Conservation (phyloP, 2,888 invertebrate genomes). For the Thecocarcelia acutangulata region DNA sequence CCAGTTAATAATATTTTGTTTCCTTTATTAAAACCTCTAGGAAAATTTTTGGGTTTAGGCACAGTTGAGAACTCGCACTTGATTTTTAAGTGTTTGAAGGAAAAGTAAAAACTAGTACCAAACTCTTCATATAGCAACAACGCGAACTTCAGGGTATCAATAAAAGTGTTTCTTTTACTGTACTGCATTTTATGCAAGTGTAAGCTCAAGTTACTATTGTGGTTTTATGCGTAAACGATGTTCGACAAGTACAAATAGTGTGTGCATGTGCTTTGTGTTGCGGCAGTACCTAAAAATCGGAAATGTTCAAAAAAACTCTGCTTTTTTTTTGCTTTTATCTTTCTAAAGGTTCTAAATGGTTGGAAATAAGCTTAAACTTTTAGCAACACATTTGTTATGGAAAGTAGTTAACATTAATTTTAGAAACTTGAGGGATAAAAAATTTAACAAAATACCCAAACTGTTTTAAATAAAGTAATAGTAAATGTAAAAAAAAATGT, state of each 20-base stretch:
- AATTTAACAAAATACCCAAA: too few relatives aligned
- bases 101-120: too few relatives aligned
- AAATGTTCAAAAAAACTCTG: conserved; percentile 56
- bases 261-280: conserved; percentile 53
- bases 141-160: conserved; percentile 2
- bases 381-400: neutral
- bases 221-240: conserved; percentile 69
- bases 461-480: too few relatives aligned
- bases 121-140: too few relatives aligned
- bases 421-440: too few relatives aligned
- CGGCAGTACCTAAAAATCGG: conserved; percentile 43
- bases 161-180: neutral
- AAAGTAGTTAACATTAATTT: neutral
- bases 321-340: conserved; percentile 11
- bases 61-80: too few relatives aligned
- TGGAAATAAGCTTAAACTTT: neutral
- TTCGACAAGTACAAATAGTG: conserved; percentile 63
- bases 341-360: neutral
- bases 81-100: too few relatives aligned
- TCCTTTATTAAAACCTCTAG: too few relatives aligned
- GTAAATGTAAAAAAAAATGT: too few relatives aligned
- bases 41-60: too few relatives aligned
- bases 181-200: conserved; percentile 41
- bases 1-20: too few relatives aligned
- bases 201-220: conserved; percentile 66